These are phyloP conservation scores for Microplitis manilae DNA, from an alignment of 2,888 invertebrate species.

Conservation along the genomic window DNA sequence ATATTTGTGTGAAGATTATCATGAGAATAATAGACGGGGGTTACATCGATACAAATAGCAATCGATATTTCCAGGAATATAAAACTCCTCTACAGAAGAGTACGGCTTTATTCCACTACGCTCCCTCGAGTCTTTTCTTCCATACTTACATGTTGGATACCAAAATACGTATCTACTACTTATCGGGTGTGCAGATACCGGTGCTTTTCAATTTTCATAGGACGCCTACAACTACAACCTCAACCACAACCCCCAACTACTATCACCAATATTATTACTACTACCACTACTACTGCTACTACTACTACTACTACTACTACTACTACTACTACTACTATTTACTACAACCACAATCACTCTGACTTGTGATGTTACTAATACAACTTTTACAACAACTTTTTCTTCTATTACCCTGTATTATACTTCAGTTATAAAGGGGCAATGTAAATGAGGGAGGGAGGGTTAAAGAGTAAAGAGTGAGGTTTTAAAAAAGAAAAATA, in stretches of 20 bases:
- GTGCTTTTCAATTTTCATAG: slow-evolving; percentile 45
- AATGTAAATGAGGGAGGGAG: slow-evolving; percentile 1
- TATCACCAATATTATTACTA: background rate
- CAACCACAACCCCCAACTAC: background rate
- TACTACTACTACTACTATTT: background rate
- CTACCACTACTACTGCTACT: background rate
- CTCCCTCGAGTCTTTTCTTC: slow-evolving; percentile 2
- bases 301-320: background rate
- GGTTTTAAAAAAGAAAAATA: background rate
- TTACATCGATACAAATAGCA: slow-evolving; percentile 10
- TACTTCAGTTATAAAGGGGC: background rate
- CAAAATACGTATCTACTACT: slow-evolving; percentile 16
- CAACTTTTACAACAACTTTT: background rate
- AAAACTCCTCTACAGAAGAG: background rate
- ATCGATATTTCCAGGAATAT: slow-evolving; percentile 17
- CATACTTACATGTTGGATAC: slow-evolving; percentile 10
- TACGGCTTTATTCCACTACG: background rate
- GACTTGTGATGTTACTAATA: background rate
- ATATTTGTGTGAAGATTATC: slow-evolving; percentile 4
- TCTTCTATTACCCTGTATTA: background rate
- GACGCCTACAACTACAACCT: slow-evolving; percentile 38
- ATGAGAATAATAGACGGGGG: slow-evolving; percentile 1
- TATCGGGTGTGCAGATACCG: slow-evolving; percentile 23
- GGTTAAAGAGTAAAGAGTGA: background rate
- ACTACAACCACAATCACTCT: background rate